Conservation (phyloP, 2,888 invertebrate genomes). For the Apotomis betuletana region DNA sequence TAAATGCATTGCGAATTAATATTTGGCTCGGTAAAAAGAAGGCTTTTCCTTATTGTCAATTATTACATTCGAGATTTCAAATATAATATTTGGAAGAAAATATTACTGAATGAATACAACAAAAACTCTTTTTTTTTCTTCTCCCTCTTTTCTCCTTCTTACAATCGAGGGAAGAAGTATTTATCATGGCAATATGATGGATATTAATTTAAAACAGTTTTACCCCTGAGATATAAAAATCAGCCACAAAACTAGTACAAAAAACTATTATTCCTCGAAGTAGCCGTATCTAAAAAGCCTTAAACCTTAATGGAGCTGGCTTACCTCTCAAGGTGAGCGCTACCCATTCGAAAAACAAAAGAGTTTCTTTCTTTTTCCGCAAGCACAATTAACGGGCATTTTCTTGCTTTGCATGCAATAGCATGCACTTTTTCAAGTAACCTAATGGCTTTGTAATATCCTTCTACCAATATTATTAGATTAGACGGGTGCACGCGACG, state of each 20-base stretch:
- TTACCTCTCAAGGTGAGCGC: slow-evolving; percentile 35
- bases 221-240: too few species aligned
- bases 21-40: too few species aligned
- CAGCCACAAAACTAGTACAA: background rate
- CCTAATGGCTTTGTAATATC: slow-evolving; percentile 65
- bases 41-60: too few species aligned
- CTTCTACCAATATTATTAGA: slow-evolving; percentile 60
- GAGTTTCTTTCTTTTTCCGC: slow-evolving; percentile 25
- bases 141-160: too few species aligned
- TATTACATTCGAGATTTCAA: too few species aligned
- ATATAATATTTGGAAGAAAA: too few species aligned
- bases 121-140: too few species aligned
- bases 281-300: slow-evolving; percentile 7
- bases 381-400: slow-evolving; percentile 31
- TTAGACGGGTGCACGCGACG: slow-evolving; percentile 59
- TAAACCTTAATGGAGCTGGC: slow-evolving; percentile 30
- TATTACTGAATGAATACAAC: too few species aligned
- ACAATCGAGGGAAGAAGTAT: too few species aligned
- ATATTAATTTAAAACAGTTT: too few species aligned
- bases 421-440: slow-evolving; percentile 52
- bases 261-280: background rate
- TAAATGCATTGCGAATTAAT: too few species aligned
- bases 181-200: too few species aligned
- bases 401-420: slow-evolving; percentile 46
- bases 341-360: slow-evolving; percentile 31